Conservation (phyloP, 1,140 invertebrate genomes). For the Cotesia glomerata region DNA sequence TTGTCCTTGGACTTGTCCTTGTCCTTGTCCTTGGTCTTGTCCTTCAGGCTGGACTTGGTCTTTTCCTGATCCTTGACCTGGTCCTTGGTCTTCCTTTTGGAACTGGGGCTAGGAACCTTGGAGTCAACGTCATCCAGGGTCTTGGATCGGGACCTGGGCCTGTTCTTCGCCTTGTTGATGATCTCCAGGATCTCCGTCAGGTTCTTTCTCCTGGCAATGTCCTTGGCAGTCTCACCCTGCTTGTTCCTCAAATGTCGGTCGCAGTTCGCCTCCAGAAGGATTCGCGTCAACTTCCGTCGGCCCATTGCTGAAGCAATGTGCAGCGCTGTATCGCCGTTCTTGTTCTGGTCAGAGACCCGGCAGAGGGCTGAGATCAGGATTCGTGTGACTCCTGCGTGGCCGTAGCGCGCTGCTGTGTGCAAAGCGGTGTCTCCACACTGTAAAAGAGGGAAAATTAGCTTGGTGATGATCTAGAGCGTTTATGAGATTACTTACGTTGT, state of each 20-base stretch:
- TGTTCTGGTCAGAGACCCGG: slow-evolving; percentile 88
- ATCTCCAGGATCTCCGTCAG: slow-evolving; percentile 82
- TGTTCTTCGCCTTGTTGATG: slow-evolving; percentile 69
- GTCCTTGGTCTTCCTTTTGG: slow-evolving; percentile 50
- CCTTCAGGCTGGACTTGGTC: slow-evolving; percentile 60
- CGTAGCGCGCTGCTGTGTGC: slow-evolving; percentile 93
- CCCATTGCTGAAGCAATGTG: slow-evolving; percentile 95
- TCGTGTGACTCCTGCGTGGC: slow-evolving; percentile 93
- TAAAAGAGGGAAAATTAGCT: slow-evolving; percentile 47
- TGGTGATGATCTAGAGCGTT: not conserved
- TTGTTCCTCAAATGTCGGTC: slow-evolving; percentile 83
- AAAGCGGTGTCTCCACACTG: slow-evolving; percentile 95
- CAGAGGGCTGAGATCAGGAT: slow-evolving; percentile 91
- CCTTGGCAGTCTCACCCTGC: slow-evolving; percentile 88
- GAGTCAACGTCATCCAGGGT: slow-evolving; percentile 36
- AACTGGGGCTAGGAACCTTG: not conserved
- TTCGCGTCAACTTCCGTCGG: slow-evolving; percentile 87
- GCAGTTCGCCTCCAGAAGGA: slow-evolving; percentile 86
- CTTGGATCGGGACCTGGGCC: slow-evolving; percentile 53
- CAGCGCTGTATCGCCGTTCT: slow-evolving; percentile 94
- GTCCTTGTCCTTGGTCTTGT: slow-evolving; percentile 50
- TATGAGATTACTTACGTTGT: slow-evolving; percentile 76
- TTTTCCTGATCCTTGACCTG: slow-evolving; percentile 53
- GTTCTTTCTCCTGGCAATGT: slow-evolving; percentile 88
- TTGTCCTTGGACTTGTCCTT: slow-evolving; percentile 55